These are phyloP conservation scores for Tenebrio molitor DNA, from an alignment of 1,140 invertebrate genomes.

Conservation along the genomic window DNA sequence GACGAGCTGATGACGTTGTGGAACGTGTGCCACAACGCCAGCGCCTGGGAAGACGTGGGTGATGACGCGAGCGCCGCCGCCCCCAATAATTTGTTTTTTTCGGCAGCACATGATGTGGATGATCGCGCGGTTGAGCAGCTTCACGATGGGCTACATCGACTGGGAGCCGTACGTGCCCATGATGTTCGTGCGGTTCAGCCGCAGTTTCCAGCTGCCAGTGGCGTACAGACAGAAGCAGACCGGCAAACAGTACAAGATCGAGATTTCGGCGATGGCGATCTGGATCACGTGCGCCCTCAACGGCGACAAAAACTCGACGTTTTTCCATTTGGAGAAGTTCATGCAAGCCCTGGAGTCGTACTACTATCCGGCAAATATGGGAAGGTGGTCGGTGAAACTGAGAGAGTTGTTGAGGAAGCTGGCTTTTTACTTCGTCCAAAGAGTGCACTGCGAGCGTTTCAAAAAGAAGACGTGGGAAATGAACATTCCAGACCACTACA, in stretches of 20 bases:
- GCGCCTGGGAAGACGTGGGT: conserved; percentile 79
- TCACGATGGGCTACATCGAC: conserved; percentile 88
- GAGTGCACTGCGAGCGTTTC: conserved; percentile 77
- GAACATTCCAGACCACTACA: conserved; percentile 76
- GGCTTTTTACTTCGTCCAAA: conserved; percentile 71
- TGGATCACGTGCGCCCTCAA: conserved; percentile 81
- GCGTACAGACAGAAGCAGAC: conserved; percentile 74
- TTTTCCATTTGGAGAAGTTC: conserved; percentile 84
- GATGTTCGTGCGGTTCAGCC: conserved; percentile 86
- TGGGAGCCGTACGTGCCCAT: conserved; percentile 87
- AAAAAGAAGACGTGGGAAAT: conserved; percentile 77
- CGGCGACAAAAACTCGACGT: conserved; percentile 71
- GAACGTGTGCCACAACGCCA: conserved; percentile 80
- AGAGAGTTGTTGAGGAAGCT: conserved; percentile 76
- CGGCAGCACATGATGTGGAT: conserved; percentile 80
- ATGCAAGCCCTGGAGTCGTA: conserved; percentile 90
- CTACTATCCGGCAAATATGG: conserved; percentile 90
- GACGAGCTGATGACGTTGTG: conserved; percentile 86
- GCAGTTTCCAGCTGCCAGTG: conserved; percentile 85
- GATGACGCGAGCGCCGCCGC: no score
- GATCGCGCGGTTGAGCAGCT: conserved; percentile 79
- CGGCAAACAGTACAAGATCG: conserved; percentile 68
- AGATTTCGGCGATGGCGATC: conserved; percentile 72
- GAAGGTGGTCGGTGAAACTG: conserved; percentile 80
- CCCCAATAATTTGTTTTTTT: no score